Base-by-base conservation (phyloP, 2,888 invertebrate species). In the Parnassius apollo region DNA sequence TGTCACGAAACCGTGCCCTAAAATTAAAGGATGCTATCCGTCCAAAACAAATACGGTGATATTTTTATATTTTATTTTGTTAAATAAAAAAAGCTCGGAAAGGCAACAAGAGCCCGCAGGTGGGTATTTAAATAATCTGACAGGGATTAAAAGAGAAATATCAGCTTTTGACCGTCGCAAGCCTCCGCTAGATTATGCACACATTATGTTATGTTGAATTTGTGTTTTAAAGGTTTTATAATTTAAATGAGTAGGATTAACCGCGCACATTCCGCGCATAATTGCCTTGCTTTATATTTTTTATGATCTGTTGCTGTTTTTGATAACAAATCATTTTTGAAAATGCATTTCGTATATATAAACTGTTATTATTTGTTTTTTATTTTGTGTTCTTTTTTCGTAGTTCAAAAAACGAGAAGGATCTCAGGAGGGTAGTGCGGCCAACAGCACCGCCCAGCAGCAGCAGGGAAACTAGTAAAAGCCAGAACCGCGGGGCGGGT, bases 101-200 rank as follows among this genome's bases (percentile, higher is more conserved):
- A 83, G 81, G 80, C 75, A 82, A 79, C 78, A 77, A 76, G 73
- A 77, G 75, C 79, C 82, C 84, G 83, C 91, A 91, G 91, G 91
- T 91, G 91, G 91, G 91, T 90, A 91, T 91, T 91, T 91, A 91
- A 91, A 91, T 91, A 91, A 91, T 91, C 91, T 90, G 91, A 89
- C 90, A 88, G 84, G 91, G 91, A 90, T 91, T 91, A 91, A 91
- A 89, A 87, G 87, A 90, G 85, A 87, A 91, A 90, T 88, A 91
- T 90, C 88, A 89, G 90, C 88, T 84, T 89, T 87, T 88, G 89
- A 88, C 88, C 88, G 86, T 82, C 83, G 88, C 84, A 80, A 75
- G 75, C 77, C 76, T 73, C 68, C 69, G 69, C 68, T 73, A 80
- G 86, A 81, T 89, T 87, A 88, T 79, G 80, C 80, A 86, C 80